Percentiles rank a stretch among this genome's conserved stretches.
Evolutionary conservation across 2,888 invertebrate species (phyloP).

Genomic region (Ochlodes sylvanus): DNA sequence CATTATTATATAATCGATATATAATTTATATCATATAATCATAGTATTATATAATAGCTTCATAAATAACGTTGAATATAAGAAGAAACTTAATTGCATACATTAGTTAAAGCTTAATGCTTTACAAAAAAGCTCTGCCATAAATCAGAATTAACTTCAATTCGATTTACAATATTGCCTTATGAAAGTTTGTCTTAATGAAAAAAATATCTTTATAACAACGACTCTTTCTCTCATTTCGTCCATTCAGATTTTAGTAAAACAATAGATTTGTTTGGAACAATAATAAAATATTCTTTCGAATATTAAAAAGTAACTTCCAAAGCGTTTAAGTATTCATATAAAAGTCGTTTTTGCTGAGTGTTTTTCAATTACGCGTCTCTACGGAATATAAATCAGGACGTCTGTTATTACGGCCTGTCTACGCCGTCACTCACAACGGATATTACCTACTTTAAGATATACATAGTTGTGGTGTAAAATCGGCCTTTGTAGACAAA

Average conservation of each 20-base stretch:
- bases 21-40: no score
- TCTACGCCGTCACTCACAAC: slow-evolving; percentile 46
- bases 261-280: slow-evolving; percentile 6
- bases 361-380: slow-evolving; percentile 51
- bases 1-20: no score
- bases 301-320: slow-evolving; percentile 13
- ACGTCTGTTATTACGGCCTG: slow-evolving; percentile 43
- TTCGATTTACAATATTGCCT: no score
- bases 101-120: no score
- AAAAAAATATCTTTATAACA: not conserved
- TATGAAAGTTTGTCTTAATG: no score
- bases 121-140: no score
- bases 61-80: no score
- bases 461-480: slow-evolving; percentile 7
- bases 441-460: slow-evolving; percentile 37
- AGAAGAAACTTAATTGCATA: no score
- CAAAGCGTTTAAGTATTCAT: slow-evolving; percentile 37
- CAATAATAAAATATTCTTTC: slow-evolving; percentile 12
- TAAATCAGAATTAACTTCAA: no score
- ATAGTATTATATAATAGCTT: no score
- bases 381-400: slow-evolving; percentile 50
- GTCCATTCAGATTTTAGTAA: not conserved
- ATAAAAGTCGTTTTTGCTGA: slow-evolving; percentile 43
- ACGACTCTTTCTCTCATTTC: not conserved
- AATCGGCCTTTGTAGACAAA: not conserved